Percentiles rank a stretch among this genome's conserved stretches.
These are phyloP conservation scores for Aplysina aerophoba DNA, from an alignment of 37 sponge, comb jelly and placozoan genomes.

Conservation along the genomic window DNA sequence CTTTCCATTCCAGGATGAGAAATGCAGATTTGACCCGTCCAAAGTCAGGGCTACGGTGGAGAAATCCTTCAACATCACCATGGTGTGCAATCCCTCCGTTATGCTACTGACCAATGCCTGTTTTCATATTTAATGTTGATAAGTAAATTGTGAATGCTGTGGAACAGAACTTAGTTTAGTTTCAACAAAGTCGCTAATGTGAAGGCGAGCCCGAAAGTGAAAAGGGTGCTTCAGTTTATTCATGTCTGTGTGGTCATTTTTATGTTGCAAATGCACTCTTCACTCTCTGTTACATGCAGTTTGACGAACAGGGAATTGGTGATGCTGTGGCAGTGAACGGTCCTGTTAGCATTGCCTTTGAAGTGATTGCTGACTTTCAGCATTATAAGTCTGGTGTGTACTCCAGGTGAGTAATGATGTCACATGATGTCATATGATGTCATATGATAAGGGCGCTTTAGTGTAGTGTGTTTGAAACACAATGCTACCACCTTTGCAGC, in stretches of 20 bases:
- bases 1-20: constrained; percentile 35
- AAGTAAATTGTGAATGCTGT: too few relatives aligned
- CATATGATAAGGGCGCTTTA: too few relatives aligned
- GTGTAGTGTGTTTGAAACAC: too few relatives aligned
- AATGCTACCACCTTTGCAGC: background rate
- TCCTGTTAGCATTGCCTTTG: constrained; percentile 72
- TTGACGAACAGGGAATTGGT: constrained; percentile 60
- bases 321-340: constrained; percentile 61
- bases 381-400: constrained; percentile 69
- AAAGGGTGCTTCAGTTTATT: background rate
- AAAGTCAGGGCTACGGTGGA: constrained; percentile 71
- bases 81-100: constrained; percentile 25
- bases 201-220: too few relatives aligned
- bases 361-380: constrained; percentile 57
- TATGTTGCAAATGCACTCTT: too few relatives aligned
- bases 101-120: too few relatives aligned
- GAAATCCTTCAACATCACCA: constrained; percentile 62
- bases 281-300: too few relatives aligned
- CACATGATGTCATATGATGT: background rate
- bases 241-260: too few relatives aligned
- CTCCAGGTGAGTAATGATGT: constrained; percentile 41
- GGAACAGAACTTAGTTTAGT: too few relatives aligned
- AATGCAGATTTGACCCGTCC: constrained; percentile 45
- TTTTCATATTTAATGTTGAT: too few relatives aligned
- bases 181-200: too few relatives aligned